A percentile compares a stretch with the other conserved stretches of the same genome.
Evolutionary conservation across 1,140 invertebrate genomes (phyloP).

Genomic region (Ips nitidus): DNA sequence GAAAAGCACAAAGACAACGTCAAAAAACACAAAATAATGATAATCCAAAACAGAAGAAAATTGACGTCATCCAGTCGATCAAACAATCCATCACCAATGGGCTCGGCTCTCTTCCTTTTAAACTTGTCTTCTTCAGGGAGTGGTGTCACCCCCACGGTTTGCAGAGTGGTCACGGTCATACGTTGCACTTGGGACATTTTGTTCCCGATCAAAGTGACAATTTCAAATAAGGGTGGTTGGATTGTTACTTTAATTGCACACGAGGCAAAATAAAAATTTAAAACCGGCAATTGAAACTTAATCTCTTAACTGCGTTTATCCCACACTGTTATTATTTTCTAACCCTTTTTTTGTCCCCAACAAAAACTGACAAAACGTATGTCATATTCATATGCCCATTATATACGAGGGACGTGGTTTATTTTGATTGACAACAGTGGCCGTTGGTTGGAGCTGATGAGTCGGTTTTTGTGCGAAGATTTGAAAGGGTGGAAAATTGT

Average conservation of each 20-base stretch:
- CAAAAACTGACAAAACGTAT: not conserved
- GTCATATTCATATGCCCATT: conserved; percentile 3
- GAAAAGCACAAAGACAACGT: not conserved
- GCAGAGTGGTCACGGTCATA: no score
- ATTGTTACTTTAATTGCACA: no score
- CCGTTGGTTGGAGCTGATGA: not conserved
- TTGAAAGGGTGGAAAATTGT: not conserved
- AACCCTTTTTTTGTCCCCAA: conserved; percentile 1
- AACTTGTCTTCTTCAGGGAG: no score
- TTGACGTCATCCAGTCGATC: not conserved
- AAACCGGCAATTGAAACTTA: conserved; percentile 12
- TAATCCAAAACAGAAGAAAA: not conserved
- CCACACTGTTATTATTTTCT: conserved; percentile 4
- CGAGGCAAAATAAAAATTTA: not conserved
- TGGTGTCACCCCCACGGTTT: no score
- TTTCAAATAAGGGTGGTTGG: no score
- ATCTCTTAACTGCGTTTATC: conserved; percentile 8
- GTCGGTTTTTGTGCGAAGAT: conserved; percentile 9
- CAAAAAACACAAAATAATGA: not conserved
- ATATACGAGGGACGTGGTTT: not conserved
- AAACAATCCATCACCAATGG: not conserved
- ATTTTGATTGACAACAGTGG: conserved; percentile 16
- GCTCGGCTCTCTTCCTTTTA: not conserved
- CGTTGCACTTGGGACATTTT: no score
- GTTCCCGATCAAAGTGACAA: no score